These are phyloP conservation scores for Nothoprocta perdicaria DNA, from an alignment of 2,113 vertebrate species.

Conservation along the genomic window DNA sequence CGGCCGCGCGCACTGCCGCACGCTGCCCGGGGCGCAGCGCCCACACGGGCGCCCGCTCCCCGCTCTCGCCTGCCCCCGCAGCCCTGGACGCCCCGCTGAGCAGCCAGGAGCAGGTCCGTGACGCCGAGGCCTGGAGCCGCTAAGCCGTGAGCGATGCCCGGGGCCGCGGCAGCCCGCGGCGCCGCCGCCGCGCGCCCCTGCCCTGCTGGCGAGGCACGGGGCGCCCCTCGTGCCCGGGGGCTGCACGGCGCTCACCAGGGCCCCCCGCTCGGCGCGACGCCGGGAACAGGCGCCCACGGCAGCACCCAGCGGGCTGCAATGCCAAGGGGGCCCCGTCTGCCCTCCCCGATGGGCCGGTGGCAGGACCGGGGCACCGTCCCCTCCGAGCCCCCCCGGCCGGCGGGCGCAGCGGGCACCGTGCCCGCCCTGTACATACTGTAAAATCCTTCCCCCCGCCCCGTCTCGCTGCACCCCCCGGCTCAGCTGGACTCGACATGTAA, in stretches of 20 bases:
- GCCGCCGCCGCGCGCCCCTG: not conserved
- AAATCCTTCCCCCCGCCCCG: not conserved
- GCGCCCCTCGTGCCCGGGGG: not conserved
- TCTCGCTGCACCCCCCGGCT: not conserved
- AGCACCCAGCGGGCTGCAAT: accelerated
- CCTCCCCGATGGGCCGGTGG: not conserved
- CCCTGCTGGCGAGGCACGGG: not conserved
- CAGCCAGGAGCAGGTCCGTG: slow-evolving; percentile 39
- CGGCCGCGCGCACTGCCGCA: accelerated
- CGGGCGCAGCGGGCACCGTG: accelerated
- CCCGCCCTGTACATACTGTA: slow-evolving; percentile 66
- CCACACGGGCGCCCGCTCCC: too few species aligned
- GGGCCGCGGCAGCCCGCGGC: not conserved
- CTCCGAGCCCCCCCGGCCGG: accelerated
- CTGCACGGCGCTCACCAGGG: not conserved
- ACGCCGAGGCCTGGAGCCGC: slow-evolving; percentile 65
- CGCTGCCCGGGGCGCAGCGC: too few species aligned
- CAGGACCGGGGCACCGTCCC: not conserved
- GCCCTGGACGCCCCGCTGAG: slow-evolving; percentile 10
- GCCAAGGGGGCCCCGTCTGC: not conserved
- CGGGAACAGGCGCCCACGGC: not conserved
- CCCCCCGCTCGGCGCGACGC: not conserved
- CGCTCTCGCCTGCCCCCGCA: not conserved
- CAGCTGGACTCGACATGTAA: not conserved
- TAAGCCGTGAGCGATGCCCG: slow-evolving; percentile 14